Percentiles rank a stretch among this genome's conserved stretches.
These are phyloP conservation scores for Drosophila punjabiensis DNA, from an alignment of 1,140 invertebrate species.

Conservation along the genomic window DNA sequence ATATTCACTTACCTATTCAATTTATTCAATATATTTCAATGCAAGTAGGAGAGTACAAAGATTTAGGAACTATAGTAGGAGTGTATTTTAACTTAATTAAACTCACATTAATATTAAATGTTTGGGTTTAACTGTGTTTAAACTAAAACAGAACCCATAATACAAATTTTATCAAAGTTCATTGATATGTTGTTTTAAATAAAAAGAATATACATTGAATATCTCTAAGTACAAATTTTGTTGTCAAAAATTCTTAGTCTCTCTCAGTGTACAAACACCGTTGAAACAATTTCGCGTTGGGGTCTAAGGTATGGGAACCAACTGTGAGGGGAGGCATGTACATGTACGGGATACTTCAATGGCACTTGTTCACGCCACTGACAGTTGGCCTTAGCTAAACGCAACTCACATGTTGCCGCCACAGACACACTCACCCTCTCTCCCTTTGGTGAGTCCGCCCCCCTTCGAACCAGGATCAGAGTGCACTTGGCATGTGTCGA, in stretches of 20 bases:
- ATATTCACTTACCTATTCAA: neutral
- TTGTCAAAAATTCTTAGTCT: neutral
- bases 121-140: too few relatives aligned
- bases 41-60: too few relatives aligned
- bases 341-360: constrained; percentile 50
- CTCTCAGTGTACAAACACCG: constrained; percentile 8
- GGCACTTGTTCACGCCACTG: constrained; percentile 66
- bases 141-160: neutral
- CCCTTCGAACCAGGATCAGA: constrained; percentile 19
- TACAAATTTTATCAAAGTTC: neutral
- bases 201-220: neutral
- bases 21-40: neutral
- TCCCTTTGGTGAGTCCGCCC: neutral
- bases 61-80: neutral
- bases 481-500: constrained; percentile 70
- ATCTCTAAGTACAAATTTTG: neutral
- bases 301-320: neutral
- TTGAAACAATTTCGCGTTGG: constrained; percentile 49
- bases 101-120: neutral
- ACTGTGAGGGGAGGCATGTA: neutral
- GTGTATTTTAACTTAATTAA: neutral
- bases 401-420: constrained; percentile 42
- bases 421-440: constrained; percentile 21
- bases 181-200: neutral
- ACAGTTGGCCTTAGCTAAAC: constrained; percentile 59